Base-by-base conservation (phyloP, 2,888 invertebrate species). In the Oxystoma pomonae region DNA sequence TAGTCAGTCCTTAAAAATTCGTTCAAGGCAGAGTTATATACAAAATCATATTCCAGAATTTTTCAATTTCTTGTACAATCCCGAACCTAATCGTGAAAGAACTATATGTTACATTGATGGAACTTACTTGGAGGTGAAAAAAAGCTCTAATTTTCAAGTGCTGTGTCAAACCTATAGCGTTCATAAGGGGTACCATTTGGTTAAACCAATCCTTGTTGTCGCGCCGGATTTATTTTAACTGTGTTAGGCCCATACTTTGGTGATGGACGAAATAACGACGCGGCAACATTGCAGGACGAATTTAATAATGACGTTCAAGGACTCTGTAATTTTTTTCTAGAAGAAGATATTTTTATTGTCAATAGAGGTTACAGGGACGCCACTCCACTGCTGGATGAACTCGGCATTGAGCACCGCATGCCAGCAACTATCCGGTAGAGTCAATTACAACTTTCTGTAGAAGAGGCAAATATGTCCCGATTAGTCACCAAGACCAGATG, bases 101-200 rank as follows among this genome's bases (percentile, higher is more conserved):
- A 12, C 35, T 12, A 16, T 59, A 1, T 22, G 16, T 18, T 21
- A 59, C 49, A 59, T 59, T 59, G 59, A 50, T 2, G 50, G 59
- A 50, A 59, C 59, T 18, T 59, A 59, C 22, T 59, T 59, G n/a
- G 59, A 59, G 53, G 35, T 59, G 18, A 53, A 59, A 16, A 59
- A 59, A 21, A 59, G 53, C 22, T 19, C 3, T 16, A 53, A 59
- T 59, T 59, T 59, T 59, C 59, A 59, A 59, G 59, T 50, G 51
- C 59, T 59, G 16, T 20, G 59, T 20, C 59, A 59, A 12, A 59
- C 59, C 7, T 59, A 59, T 19, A 59, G 35, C 12, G 35, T 35
- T 12, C 35, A 35, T 12, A 59, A 59, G 50, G 59, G 51, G 18
- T 59, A 59, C 50, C 59, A 59, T 59, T 18, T 35, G 35, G 35